Evolutionary conservation across 2,113 vertebrate genomes (phyloP).

Genomic region (Gadus macrocephalus): DNA sequence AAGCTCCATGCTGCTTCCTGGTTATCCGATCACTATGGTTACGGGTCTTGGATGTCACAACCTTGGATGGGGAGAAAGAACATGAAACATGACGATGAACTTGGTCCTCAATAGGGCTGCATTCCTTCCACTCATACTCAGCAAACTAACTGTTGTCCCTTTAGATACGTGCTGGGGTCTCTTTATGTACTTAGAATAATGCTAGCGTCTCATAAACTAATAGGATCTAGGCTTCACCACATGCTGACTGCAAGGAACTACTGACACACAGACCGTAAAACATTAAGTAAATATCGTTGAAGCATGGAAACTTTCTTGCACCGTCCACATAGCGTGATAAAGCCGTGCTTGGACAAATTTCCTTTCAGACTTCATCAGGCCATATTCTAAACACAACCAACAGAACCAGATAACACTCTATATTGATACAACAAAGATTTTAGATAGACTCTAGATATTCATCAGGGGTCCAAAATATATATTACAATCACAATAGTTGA

Average conservation of each 20-base stretch:
- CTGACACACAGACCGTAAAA: too few species aligned
- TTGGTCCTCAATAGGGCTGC: too few species aligned
- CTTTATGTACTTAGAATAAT: background rate
- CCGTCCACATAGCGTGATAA: too few species aligned
- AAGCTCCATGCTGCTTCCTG: conserved; percentile 60
- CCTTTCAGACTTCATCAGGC: too few species aligned
- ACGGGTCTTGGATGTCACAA: background rate
- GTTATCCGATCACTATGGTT: background rate
- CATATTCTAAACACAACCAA: too few species aligned
- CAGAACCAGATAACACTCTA: too few species aligned
- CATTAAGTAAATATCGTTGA: background rate
- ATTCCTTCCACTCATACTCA: background rate
- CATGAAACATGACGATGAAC: too few species aligned
- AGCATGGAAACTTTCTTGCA: background rate
- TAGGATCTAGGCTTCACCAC: background rate
- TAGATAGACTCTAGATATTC: background rate
- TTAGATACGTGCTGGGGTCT: background rate
- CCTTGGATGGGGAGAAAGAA: too few species aligned
- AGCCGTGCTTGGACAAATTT: too few species aligned
- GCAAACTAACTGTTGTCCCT: background rate
- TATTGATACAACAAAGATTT: background rate
- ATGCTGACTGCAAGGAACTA: too few species aligned
- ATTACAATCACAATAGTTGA: background rate
- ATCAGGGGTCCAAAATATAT: background rate
- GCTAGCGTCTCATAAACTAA: background rate